phyloP scores from a whole-genome alignment of 2,888 invertebrate species.

The Caenorhabditis plicata region DNA sequence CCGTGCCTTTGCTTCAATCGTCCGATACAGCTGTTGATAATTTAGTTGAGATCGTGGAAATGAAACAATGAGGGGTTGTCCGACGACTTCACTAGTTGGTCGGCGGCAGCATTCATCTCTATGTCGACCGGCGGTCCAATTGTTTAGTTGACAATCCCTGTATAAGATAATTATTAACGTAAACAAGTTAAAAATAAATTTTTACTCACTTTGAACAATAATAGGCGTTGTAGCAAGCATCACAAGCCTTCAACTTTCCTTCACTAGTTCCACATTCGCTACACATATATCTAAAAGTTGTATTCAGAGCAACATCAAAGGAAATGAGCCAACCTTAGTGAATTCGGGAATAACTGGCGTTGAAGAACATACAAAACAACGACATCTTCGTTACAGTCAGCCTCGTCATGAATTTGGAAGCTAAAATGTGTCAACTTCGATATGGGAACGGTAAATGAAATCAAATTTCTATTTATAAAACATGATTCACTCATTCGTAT shows the following conservation, averaged over 20 bases:
- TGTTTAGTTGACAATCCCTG: slow-evolving; percentile 68
- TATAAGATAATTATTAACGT: too few relatives aligned
- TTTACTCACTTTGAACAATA: slow-evolving; percentile 68
- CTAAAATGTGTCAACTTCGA: slow-evolving; percentile 58
- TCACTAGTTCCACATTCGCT: slow-evolving; percentile 60
- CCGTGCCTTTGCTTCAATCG: slow-evolving; percentile 68
- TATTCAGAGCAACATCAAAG: not conserved
- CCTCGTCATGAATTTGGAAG: slow-evolving; percentile 66
- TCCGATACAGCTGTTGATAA: slow-evolving; percentile 66
- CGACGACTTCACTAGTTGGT: slow-evolving; percentile 60
- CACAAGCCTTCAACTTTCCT: slow-evolving; percentile 63
- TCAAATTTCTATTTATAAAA: too few relatives aligned
- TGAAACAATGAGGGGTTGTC: slow-evolving; percentile 69
- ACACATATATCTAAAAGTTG: slow-evolving; percentile 31
- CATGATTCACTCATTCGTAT: too few relatives aligned
- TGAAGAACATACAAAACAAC: slow-evolving; percentile 66
- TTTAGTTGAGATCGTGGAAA: slow-evolving; percentile 68
- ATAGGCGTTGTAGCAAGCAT: slow-evolving; percentile 68
- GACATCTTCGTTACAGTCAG: slow-evolving; percentile 66
- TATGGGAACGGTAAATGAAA: not conserved
- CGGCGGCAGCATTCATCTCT: slow-evolving; percentile 43
- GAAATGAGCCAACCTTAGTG: slow-evolving; percentile 6
- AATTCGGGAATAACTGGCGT: slow-evolving; percentile 55
- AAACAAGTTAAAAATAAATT: slow-evolving; percentile 2
- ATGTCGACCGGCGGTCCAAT: slow-evolving; percentile 66